Evolutionary conservation across 2,797 vertebrate species (phyloP).

Genomic region (Gambelia wislizenii): DNA sequence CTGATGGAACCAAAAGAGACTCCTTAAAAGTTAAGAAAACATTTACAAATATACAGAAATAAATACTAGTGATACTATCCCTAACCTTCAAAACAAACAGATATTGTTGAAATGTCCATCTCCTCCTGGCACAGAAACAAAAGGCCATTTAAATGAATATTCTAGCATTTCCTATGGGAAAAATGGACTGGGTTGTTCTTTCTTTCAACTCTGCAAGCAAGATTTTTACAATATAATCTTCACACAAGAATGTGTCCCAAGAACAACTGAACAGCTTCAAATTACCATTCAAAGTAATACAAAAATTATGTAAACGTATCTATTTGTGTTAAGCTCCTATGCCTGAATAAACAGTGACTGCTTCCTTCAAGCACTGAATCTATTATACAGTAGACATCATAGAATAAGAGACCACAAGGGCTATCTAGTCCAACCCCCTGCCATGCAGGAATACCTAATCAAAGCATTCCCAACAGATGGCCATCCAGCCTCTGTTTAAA

Average conservation of each 20-base stretch:
- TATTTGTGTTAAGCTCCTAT: not conserved
- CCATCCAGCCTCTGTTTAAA: no score
- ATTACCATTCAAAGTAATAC: not conserved
- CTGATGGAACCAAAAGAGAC: conserved; percentile 73
- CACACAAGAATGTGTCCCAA: conserved; percentile 21
- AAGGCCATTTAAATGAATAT: conserved; percentile 21
- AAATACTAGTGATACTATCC: conserved; percentile 8
- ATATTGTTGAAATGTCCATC: not conserved
- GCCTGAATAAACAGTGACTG: conserved; percentile 4
- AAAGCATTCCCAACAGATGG: no score
- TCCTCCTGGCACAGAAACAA: conserved; percentile 51
- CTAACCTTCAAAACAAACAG: conserved; percentile 26
- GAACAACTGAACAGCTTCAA: not conserved
- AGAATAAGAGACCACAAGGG: no score
- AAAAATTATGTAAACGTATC: not conserved
- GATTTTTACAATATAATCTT: not conserved
- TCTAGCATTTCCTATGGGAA: conserved; percentile 5
- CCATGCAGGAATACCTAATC: no score
- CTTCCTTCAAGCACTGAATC: not conserved
- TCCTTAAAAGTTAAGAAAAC: conserved; percentile 45
- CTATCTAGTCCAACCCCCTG: no score
- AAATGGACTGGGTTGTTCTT: conserved; percentile 23
- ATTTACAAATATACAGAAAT: not conserved
- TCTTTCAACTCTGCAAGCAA: not conserved
- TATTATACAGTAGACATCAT: not conserved